Evolutionary conservation across 2,888 invertebrate species (phyloP).

Genomic region (Arge pagana): DNA sequence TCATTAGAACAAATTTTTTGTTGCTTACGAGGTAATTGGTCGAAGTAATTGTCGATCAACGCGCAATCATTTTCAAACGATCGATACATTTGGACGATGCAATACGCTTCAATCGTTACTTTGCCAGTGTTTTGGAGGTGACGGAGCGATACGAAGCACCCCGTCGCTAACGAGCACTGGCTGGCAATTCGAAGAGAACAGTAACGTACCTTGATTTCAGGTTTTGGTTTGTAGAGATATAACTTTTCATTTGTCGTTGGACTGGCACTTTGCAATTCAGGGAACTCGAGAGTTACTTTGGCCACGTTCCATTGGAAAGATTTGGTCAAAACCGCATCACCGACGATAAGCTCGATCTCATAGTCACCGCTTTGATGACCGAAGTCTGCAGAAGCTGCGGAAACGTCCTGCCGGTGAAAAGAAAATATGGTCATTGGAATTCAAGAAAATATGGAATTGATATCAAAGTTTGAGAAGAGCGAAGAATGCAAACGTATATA

Average conservation of each 20-base stretch:
- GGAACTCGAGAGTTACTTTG: slow-evolving; percentile 75
- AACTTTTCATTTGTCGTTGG: slow-evolving; percentile 44
- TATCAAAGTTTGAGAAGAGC: not conserved
- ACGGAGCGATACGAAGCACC: slow-evolving; percentile 38
- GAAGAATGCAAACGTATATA: slow-evolving; percentile 9
- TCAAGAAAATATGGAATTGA: not conserved
- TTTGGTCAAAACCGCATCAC: slow-evolving; percentile 88
- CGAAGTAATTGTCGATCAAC: slow-evolving; percentile 18
- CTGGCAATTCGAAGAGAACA: slow-evolving; percentile 6
- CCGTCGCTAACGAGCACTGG: slow-evolving; percentile 54
- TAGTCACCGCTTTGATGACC: slow-evolving; percentile 77
- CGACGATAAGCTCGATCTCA: slow-evolving; percentile 82
- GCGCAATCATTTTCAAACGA: slow-evolving; percentile 7
- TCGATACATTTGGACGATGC: slow-evolving; percentile 22
- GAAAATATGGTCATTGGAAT: slow-evolving; percentile 15
- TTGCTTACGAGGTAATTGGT: slow-evolving; percentile 20
- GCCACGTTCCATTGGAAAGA: slow-evolving; percentile 88
- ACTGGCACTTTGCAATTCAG: slow-evolving; percentile 42
- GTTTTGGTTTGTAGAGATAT: slow-evolving; percentile 57
- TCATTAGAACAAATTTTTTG: not conserved
- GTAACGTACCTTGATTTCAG: slow-evolving; percentile 65
- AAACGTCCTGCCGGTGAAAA: slow-evolving; percentile 84
- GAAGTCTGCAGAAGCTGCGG: slow-evolving; percentile 79
- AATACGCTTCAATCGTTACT: no score
- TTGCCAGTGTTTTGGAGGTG: slow-evolving; percentile 56